Base-by-base conservation (phyloP, 2,888 invertebrate genomes). In the Xylophagus ater region DNA sequence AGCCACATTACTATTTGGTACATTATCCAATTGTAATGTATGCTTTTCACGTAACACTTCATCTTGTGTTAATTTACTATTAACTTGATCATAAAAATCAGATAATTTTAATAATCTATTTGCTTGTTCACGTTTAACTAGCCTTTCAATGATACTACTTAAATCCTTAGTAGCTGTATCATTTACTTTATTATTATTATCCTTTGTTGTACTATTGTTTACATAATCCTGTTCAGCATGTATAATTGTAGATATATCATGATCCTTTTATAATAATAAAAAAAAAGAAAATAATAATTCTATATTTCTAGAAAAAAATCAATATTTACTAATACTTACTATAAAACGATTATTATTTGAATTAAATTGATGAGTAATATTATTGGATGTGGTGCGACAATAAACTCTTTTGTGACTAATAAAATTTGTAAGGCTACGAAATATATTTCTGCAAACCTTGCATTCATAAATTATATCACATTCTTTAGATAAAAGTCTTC, bases 401-500 rank as follows among this genome's bases (percentile, higher is more conserved):
- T 82, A 92, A 25, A 78, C 74, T 42, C 89, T 72, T 65, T 93
- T 93, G 60, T 93, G 93, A 23, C 86, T 79, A 49, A 92, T 74
- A 56, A 90, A 87, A 66, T 92, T 90, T 12, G 81, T 80, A 47
- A 92, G 67, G 58, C 86, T 86, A 50, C 92, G 74, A 59, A 88
- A 92, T 54, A 93, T 71, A 55, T 81, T 86, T 23, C 81, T 73
- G 57, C 93, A 93, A 14, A 83, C 75, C 60, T 81, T 81, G 63
- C 93, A 93, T 63, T 93, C 93, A 63, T 86, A 84, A 52, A 93
- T 73, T 41, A 90, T 65, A 59, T 87, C 85, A 71, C 90, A 90
- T 67, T 93, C 92, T 55, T 81, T 74, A 21, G 78, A 68, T 23
- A 93, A 68, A 37, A 88, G 67, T 49, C 75, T 71, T 49, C 78